Percentiles rank a stretch among this genome's conserved stretches.
phyloP scores from a whole-genome alignment of 2,888 invertebrate species.

The Gnatocerus cornutus region DNA sequence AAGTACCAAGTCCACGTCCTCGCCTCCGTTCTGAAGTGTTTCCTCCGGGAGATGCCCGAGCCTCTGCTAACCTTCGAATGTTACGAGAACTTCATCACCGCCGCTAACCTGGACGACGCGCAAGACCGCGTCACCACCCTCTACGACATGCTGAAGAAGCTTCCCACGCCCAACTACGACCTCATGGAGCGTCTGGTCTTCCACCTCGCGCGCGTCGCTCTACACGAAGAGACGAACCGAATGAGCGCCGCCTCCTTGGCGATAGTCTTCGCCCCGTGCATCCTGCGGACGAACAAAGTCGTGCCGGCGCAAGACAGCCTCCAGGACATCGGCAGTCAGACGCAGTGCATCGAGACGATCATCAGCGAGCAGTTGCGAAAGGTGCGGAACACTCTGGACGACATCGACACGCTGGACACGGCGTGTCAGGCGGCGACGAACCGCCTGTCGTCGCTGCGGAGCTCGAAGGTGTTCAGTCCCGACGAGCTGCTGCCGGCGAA shows the following conservation, averaged over 20 bases:
- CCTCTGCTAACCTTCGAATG: slow-evolving; percentile 94
- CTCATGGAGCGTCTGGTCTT: slow-evolving; percentile 94
- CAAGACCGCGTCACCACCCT: slow-evolving; percentile 88
- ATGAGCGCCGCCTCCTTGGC: slow-evolving; percentile 95
- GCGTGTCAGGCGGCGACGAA: slow-evolving; percentile 90
- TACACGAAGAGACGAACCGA: slow-evolving; percentile 89
- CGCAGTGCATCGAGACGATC: slow-evolving; percentile 92
- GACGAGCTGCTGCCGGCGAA: slow-evolving; percentile 72
- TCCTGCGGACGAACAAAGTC: slow-evolving; percentile 88
- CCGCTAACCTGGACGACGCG: slow-evolving; percentile 87
- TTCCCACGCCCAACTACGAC: slow-evolving; percentile 92
- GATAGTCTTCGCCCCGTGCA: slow-evolving; percentile 96
- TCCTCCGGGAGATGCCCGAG: slow-evolving; percentile 94
- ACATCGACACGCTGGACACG: slow-evolving; percentile 91
- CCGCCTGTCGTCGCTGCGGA: slow-evolving; percentile 84
- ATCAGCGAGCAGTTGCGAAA: slow-evolving; percentile 89
- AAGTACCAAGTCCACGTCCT: slow-evolving; percentile 92
- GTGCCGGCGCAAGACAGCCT: slow-evolving; percentile 94
- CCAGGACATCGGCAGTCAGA: slow-evolving; percentile 91
- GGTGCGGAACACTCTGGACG: slow-evolving; percentile 88
- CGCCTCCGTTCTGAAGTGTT: slow-evolving; percentile 90
- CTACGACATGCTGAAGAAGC: slow-evolving; percentile 89
- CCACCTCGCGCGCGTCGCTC: slow-evolving; percentile 91
- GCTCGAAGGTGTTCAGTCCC: slow-evolving; percentile 80
- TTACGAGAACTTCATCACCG: slow-evolving; percentile 94